These are phyloP conservation scores for Drosophila bunnanda DNA, from an alignment of 2,888 invertebrate genomes.

Conservation along the genomic window DNA sequence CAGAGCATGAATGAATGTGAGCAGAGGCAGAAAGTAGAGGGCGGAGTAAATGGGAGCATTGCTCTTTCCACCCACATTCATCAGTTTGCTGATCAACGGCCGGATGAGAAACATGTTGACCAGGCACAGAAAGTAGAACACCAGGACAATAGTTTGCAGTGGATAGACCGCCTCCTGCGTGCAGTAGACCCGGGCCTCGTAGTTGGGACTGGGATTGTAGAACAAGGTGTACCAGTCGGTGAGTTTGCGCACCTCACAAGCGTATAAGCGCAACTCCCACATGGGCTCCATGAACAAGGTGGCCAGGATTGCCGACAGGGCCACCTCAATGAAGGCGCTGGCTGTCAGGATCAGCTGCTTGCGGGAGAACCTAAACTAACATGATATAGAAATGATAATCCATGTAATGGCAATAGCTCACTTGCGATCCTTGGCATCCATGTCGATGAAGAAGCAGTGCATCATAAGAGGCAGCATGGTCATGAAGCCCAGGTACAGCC, in stretches of 20 bases:
- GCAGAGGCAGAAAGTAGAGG: constrained; percentile 95
- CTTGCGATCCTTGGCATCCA: constrained; percentile 90
- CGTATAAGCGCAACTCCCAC: constrained; percentile 90
- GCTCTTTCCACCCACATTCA: constrained; percentile 89
- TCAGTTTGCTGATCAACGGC: constrained; percentile 89
- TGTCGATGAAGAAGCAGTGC: constrained; percentile 97
- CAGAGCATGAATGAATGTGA: constrained; percentile 93
- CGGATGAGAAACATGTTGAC: constrained; percentile 91
- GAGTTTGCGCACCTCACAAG: constrained; percentile 91
- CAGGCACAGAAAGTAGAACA: constrained; percentile 94
- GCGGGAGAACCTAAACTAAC: constrained; percentile 87
- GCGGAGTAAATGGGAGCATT: constrained; percentile 96
- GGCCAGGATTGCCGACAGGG: constrained; percentile 90
- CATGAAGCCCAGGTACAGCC: constrained; percentile 98
- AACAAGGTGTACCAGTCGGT: constrained; percentile 99
- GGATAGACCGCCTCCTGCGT: constrained; percentile 99
- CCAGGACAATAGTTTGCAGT: constrained; percentile 96
- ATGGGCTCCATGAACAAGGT: constrained; percentile 92
- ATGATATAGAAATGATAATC: neutral
- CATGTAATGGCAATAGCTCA: constrained; percentile 73
- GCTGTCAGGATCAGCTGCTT: constrained; percentile 91
- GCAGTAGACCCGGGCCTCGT: constrained; percentile 94
- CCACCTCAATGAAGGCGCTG: constrained; percentile 93
- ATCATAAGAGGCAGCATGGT: constrained; percentile 93
- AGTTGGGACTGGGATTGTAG: constrained; percentile 97